A percentile compares a stretch with the other conserved stretches of the same genome.
These are phyloP conservation scores for Cyclura pinguis DNA, from an alignment of 2,797 vertebrate species.

Conservation along the genomic window DNA sequence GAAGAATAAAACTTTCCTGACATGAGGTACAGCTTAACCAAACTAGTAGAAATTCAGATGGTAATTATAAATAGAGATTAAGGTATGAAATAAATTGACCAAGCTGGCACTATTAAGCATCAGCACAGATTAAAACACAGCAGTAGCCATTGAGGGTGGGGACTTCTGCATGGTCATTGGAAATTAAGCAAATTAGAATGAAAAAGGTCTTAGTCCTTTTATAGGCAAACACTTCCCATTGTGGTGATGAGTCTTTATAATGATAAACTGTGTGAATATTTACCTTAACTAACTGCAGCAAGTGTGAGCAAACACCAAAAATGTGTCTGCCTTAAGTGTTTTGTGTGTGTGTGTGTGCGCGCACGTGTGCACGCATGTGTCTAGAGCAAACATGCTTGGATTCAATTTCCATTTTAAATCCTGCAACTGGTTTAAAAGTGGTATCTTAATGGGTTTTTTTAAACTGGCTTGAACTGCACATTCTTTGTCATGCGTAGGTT, in stretches of 20 bases:
- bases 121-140: background rate
- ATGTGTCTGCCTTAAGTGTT: background rate
- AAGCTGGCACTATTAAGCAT: background rate
- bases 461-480: background rate
- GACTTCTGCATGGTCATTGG: background rate
- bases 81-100: background rate
- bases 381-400: background rate
- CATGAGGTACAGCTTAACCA: too few species aligned
- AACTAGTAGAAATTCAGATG: too few species aligned
- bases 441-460: background rate
- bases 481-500: background rate
- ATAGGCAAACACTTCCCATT: background rate
- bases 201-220: background rate
- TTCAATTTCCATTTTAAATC: background rate
- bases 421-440: background rate
- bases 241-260: background rate
- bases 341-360: too few species aligned
- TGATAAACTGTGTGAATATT: background rate
- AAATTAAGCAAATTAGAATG: background rate
- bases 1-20: too few species aligned
- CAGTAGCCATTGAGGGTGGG: background rate
- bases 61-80: background rate
- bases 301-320: background rate
- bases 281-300: background rate
- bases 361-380: too few species aligned